Evolutionary conservation across 2,797 vertebrate species (phyloP).

Genomic region (Ptychadena robeensis): DNA sequence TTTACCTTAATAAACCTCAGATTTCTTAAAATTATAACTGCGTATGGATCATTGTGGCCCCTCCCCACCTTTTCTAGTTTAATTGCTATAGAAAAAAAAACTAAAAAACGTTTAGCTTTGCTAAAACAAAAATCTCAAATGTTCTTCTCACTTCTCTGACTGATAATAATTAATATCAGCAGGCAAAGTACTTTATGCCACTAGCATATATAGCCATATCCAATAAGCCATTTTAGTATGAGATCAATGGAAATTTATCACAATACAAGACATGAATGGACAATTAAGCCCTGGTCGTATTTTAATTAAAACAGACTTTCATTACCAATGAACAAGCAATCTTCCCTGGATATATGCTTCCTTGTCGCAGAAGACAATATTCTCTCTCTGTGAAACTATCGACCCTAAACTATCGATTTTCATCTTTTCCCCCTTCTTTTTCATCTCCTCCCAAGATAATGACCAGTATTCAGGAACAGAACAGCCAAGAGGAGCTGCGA

Average conservation of each 20-base stretch:
- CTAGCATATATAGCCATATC: conserved; percentile 34
- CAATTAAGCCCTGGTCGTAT: conserved; percentile 54
- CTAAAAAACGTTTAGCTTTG: not conserved
- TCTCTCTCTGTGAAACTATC: conserved; percentile 61
- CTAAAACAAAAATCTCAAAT: conserved; percentile 5
- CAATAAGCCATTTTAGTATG: conserved; percentile 51
- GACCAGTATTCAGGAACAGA: conserved; percentile 73
- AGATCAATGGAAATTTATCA: conserved; percentile 49
- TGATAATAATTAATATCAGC: conserved; percentile 8
- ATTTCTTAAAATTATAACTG: too few species aligned
- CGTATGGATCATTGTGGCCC: too few species aligned
- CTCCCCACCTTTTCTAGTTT: too few species aligned
- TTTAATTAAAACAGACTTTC: conserved; percentile 57
- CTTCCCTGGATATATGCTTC: conserved; percentile 50
- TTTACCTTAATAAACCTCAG: too few species aligned
- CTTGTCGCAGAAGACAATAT: conserved; percentile 58
- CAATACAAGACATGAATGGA: conserved; percentile 44
- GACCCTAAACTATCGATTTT: conserved; percentile 75
- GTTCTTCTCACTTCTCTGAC: conserved; percentile 17
- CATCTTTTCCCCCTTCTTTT: conserved; percentile 70
- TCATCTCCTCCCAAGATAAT: conserved; percentile 73
- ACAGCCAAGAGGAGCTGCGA: conserved; percentile 72
- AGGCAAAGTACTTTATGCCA: conserved; percentile 34
- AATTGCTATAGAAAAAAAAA: too few species aligned
- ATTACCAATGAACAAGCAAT: conserved; percentile 40